Evolutionary conservation across 2,113 vertebrate species (phyloP).

Genomic region (Nerophis lumbriciformis): DNA sequence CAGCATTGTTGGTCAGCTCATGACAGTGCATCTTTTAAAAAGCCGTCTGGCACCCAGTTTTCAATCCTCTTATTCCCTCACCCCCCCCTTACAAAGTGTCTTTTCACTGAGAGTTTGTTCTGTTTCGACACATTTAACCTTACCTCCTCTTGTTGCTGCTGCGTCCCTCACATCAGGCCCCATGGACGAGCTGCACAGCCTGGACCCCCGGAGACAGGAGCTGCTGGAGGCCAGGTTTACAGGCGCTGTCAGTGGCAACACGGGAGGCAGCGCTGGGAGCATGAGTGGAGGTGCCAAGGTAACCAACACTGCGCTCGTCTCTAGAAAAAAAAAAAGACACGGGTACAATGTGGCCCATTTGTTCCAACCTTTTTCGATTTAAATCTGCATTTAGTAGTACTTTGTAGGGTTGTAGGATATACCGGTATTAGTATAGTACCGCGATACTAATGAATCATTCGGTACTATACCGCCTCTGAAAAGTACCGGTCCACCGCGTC

Average conservation of each 20-base stretch:
- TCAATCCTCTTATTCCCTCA: slow-evolving; percentile 29
- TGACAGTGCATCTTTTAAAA: slow-evolving; percentile 27
- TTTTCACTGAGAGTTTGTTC: slow-evolving; percentile 6
- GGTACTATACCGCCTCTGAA: no score
- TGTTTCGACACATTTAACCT: neutral
- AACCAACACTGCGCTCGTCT: slow-evolving; percentile 12
- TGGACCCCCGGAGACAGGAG: slow-evolving; percentile 97
- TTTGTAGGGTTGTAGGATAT: no score
- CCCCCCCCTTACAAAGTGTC: slow-evolving; percentile 15
- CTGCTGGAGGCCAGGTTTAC: slow-evolving; percentile 96
- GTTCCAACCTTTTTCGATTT: neutral
- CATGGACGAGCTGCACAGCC: slow-evolving; percentile 99
- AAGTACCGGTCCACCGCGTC: no score
- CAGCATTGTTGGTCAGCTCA: slow-evolving; percentile 1
- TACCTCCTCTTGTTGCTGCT: slow-evolving; percentile 2
- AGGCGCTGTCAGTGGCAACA: slow-evolving; percentile 92
- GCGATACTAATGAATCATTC: no score
- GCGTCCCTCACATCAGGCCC: slow-evolving; percentile 68
- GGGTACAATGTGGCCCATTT: neutral
- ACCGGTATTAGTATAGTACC: no score
- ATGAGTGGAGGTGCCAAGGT: slow-evolving; percentile 95
- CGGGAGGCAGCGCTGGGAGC: slow-evolving; percentile 91
- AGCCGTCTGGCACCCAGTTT: slow-evolving; percentile 10
- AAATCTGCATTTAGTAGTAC: neutral
- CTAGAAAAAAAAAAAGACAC: no score